Percentiles rank a stretch among this genome's conserved stretches.
These are phyloP conservation scores for Sapajus apella DNA, from an alignment of 2,113 vertebrate genomes.

Conservation along the genomic window DNA sequence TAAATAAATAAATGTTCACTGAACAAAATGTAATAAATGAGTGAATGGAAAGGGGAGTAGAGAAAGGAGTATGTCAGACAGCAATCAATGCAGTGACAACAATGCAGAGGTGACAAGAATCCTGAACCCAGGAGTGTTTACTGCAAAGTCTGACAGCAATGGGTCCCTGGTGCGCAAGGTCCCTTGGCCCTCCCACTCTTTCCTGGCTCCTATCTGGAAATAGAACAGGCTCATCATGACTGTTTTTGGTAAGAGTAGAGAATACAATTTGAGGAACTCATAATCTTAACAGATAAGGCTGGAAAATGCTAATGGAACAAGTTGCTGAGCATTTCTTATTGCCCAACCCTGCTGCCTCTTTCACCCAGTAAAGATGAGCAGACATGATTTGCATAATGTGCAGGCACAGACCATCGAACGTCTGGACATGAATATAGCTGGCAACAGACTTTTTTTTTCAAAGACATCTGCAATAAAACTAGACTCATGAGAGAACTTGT, in stretches of 20 bases:
- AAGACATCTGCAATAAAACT: constrained; percentile 53
- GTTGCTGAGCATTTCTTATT: background rate
- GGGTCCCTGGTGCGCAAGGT: background rate
- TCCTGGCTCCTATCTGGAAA: background rate
- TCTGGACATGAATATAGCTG: constrained; percentile 22
- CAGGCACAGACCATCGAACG: constrained; percentile 49
- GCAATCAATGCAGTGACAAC: background rate
- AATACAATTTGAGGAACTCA: constrained; percentile 13
- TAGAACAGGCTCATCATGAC: background rate
- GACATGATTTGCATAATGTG: constrained; percentile 56
- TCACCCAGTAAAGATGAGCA: constrained; percentile 4
- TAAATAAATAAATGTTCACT: constrained; percentile 12
- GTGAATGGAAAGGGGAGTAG: background rate
- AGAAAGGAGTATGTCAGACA: no score
- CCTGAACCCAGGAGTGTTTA: background rate
- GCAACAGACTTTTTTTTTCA: background rate
- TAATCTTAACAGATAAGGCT: background rate
- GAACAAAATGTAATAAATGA: background rate
- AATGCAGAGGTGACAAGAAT: background rate
- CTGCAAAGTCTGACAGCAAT: background rate
- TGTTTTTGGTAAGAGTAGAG: constrained; percentile 24
- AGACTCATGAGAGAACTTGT: constrained; percentile 4
- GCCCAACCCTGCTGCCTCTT: background rate
- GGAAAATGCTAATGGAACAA: constrained; percentile 5
- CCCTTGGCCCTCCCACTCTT: background rate